Base-by-base conservation (phyloP, 1,140 invertebrate genomes). In the Calycopis cecrops region DNA sequence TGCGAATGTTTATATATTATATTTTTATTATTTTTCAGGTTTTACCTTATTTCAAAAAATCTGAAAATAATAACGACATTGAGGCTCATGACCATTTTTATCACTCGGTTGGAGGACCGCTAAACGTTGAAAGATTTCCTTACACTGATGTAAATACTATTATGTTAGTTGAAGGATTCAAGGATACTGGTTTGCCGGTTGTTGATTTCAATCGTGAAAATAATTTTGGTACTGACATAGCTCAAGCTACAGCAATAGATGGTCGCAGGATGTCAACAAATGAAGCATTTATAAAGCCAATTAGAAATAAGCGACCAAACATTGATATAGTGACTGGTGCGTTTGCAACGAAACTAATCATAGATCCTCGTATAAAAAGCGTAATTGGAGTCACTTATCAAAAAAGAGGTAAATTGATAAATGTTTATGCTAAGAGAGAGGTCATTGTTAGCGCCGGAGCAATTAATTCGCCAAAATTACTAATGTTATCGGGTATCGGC, bases 191-290 rank as follows among this genome's bases (percentile, higher is more conserved):
- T 1, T 76, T 89, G 28, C 70, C 71, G 0, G 52, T 85, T 9
- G 59, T 81, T 1, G 91, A 92, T 63, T 74, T 88, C 11, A 91
- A 90, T 52, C 79, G 81, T 1, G 79, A 76, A 9, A 48, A 69
- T 0, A 87, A 91, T 58, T 67, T 91, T 4, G 91, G 91, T 8
- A 87, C 89, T 0, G 88, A 88, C 72, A 71, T 89, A 34, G 54
- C 21, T 6, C 21, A 28, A 8, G 90, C 92, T 61, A 92, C 91
- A 0, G 76, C 87, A 4, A 71, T 76, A 35, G 65, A 90, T 60
- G 94, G 94, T 4, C 76, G 81, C 47, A 88, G 94, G 35, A 89
- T 90, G 62, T 94, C 93, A 56, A 90, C 93, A 4, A 92, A 94
- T 60, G 80, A 79, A 35, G 93, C 92, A 0, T 95, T 92, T 73